A percentile compares a stretch with the other conserved stretches of the same genome.
These are phyloP conservation scores for Haemorhous mexicanus DNA, from an alignment of 2,113 vertebrate species.

Conservation along the genomic window DNA sequence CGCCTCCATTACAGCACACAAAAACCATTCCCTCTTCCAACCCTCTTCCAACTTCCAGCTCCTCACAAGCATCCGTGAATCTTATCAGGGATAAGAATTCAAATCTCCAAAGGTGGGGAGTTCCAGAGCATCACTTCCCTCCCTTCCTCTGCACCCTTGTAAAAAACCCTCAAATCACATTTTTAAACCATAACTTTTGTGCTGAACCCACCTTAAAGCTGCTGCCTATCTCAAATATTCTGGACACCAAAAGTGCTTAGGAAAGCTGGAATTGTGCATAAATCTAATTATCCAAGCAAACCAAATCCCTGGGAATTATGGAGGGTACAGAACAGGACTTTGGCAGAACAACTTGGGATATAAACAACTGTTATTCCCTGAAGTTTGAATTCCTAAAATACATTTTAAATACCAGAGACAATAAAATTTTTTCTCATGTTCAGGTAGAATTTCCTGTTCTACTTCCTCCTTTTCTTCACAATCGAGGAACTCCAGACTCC, in stretches of 20 bases:
- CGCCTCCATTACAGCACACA: fast-evolving
- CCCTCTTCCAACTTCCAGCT: background rate
- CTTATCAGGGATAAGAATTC: background rate
- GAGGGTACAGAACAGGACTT: background rate
- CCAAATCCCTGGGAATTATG: background rate
- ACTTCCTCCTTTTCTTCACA: background rate
- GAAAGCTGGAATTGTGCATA: background rate
- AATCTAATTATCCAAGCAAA: background rate
- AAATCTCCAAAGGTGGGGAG: background rate
- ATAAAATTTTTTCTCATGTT: fast-evolving
- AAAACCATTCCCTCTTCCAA: background rate
- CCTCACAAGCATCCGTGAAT: background rate
- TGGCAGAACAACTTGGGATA: background rate
- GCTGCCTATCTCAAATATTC: background rate
- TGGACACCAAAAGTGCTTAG: background rate
- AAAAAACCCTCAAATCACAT: background rate
- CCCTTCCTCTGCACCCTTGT: fast-evolving
- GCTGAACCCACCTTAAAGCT: background rate
- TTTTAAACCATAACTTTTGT: background rate
- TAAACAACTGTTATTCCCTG: background rate
- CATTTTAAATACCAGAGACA: background rate
- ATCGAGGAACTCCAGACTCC: background rate
- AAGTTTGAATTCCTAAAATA: background rate
- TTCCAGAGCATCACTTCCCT: background rate
- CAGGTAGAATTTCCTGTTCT: background rate